Percentiles rank a stretch among this genome's conserved stretches.
Evolutionary conservation across 2,888 invertebrate genomes (phyloP).

Genomic region (Phragmatobia fuliginosa): DNA sequence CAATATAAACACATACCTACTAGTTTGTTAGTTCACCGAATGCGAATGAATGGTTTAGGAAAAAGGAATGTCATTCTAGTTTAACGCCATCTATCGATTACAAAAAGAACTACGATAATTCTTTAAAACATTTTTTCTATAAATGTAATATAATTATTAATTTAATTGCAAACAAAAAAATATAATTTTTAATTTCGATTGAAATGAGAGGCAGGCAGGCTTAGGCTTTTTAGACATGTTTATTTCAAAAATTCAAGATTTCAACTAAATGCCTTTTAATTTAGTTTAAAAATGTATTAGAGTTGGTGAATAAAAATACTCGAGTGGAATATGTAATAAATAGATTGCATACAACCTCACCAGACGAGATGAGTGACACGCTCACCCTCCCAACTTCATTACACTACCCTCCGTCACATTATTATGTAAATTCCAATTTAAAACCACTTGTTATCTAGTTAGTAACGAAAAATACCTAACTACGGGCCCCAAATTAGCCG

Average conservation of each 20-base stretch:
- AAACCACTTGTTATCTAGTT: constrained; percentile 87
- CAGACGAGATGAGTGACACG: constrained; percentile 53
- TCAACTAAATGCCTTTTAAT: not conserved
- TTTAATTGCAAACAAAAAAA: not conserved
- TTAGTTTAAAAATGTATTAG: not conserved
- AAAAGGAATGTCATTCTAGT: constrained; percentile 16
- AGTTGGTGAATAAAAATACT: not conserved
- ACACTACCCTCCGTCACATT: constrained; percentile 69
- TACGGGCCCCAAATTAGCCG: constrained; percentile 77
- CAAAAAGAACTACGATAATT: constrained; percentile 16
- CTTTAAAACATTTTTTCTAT: not conserved
- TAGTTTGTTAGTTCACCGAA: constrained; percentile 51
- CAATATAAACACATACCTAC: constrained; percentile 50
- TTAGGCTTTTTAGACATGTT: not conserved
- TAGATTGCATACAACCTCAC: constrained; percentile 39
- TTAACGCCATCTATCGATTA: constrained; percentile 45
- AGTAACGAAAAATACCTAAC: constrained; percentile 84
- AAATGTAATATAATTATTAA: too few species aligned
- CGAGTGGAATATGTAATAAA: constrained; percentile 39
- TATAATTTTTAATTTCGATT: not conserved
- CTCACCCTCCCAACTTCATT: constrained; percentile 66
- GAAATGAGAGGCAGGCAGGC: not conserved
- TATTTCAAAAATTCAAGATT: not conserved
- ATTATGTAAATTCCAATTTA: constrained; percentile 86
- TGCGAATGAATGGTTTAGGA: constrained; percentile 27